Percentiles rank a stretch among this genome's conserved stretches.
Conservation (phyloP, 1,140 invertebrate species). For the Ostrea edulis region DNA sequence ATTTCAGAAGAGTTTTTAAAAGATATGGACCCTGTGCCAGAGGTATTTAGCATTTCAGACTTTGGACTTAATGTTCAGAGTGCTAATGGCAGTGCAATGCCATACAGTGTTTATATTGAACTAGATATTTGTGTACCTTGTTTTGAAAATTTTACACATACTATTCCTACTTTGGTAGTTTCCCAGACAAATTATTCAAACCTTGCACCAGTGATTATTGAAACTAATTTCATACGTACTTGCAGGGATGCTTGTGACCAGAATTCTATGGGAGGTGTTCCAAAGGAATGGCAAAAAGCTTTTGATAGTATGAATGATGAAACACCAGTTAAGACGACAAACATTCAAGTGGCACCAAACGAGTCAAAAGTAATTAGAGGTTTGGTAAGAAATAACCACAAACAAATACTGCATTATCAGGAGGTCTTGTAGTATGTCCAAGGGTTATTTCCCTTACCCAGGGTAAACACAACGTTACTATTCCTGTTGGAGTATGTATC, state of each 20-base stretch:
- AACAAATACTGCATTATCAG: constrained; percentile 10
- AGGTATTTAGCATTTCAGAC: constrained; percentile 41
- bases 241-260: constrained; percentile 25
- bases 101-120: constrained; percentile 54
- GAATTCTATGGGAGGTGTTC: background rate
- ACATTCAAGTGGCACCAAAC: no score
- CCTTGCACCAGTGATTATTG: constrained; percentile 48
- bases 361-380: no score
- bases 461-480: constrained; percentile 26
- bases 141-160: background rate
- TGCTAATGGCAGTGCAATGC: constrained; percentile 42
- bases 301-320: constrained; percentile 25
- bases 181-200: constrained; percentile 43
- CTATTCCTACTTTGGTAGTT: constrained; percentile 25
- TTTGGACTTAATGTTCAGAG: constrained; percentile 42
- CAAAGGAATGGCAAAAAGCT: constrained; percentile 45
- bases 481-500: constrained; percentile 51
- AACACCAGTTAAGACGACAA: constrained; percentile 41
- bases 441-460: constrained; percentile 55
- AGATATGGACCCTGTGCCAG: no score
- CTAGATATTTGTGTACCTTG: constrained; percentile 16
- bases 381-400: no score
- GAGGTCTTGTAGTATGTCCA: constrained; percentile 43
- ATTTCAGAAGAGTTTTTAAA: no score
- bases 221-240: constrained; percentile 50